Evolutionary conservation across 2,113 vertebrate genomes (phyloP).

Genomic region (Zingel zingel): DNA sequence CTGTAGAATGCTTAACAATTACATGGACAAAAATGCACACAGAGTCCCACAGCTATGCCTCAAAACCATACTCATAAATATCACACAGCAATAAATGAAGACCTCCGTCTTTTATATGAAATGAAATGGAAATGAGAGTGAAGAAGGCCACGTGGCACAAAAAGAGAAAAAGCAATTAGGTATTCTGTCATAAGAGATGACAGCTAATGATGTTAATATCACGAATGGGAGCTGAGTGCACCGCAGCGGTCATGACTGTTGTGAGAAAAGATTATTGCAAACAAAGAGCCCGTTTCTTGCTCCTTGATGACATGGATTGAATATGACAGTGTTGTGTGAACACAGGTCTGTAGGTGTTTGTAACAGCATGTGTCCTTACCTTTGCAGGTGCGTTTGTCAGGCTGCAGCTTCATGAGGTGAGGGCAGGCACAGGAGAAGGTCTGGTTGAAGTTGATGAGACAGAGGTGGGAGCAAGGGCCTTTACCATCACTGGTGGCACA

Average conservation of each 20-base stretch:
- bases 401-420: slow-evolving; percentile 95
- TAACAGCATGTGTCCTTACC: slow-evolving; percentile 81
- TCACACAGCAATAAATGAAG: slow-evolving; percentile 18
- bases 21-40: slow-evolving; percentile 17
- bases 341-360: neutral
- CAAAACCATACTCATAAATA: slow-evolving; percentile 32
- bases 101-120: slow-evolving; percentile 24
- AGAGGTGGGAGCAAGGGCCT: slow-evolving; percentile 94
- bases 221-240: neutral
- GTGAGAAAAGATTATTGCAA: slow-evolving; percentile 9
- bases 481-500: slow-evolving; percentile 91
- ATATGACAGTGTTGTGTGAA: neutral
- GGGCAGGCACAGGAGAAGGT: slow-evolving; percentile 95
- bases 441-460: slow-evolving; percentile 98
- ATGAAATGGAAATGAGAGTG: slow-evolving; percentile 35
- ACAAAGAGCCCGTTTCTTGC: neutral
- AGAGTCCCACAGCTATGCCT: slow-evolving; percentile 10
- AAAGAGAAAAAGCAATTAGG: slow-evolving; percentile 23
- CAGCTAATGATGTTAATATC: slow-evolving; percentile 12
- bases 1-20: slow-evolving; percentile 25
- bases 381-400: slow-evolving; percentile 92
- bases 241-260: neutral
- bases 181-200: slow-evolving; percentile 30
- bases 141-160: slow-evolving; percentile 1
- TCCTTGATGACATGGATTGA: neutral